Evolutionary conservation across 2,113 vertebrate genomes (phyloP).

Genomic region (Protobothrops mucrosquamatus): DNA sequence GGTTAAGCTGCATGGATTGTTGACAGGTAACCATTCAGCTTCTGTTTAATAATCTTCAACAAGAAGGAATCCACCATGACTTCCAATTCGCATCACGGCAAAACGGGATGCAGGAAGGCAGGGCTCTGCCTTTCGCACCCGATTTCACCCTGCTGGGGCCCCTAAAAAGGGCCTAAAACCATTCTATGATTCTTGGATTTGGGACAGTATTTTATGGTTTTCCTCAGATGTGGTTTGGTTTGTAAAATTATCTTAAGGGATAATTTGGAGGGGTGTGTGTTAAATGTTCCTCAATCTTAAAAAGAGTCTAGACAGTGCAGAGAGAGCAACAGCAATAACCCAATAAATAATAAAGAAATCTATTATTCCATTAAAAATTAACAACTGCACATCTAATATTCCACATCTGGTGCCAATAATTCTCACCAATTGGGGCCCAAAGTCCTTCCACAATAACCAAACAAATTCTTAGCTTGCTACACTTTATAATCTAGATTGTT

Average conservation of each 20-base stretch:
- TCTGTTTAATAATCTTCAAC: too few relatives aligned
- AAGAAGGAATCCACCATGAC: too few relatives aligned
- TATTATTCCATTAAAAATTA: background rate
- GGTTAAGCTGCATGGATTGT: too few relatives aligned
- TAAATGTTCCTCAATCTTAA: background rate
- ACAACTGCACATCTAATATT: background rate
- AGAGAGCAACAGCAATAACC: background rate
- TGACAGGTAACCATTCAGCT: too few relatives aligned
- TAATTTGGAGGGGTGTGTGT: background rate
- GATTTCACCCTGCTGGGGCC: too few relatives aligned
- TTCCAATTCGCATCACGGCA: too few relatives aligned
- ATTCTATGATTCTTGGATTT: background rate
- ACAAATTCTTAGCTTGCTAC: background rate
- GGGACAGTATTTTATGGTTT: background rate
- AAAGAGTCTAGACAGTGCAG: background rate
- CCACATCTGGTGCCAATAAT: background rate
- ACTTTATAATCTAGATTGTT: background rate
- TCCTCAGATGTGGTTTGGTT: background rate
- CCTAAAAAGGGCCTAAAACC: too few relatives aligned
- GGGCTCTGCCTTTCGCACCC: too few relatives aligned
- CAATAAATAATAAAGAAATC: background rate
- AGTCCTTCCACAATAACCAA: background rate
- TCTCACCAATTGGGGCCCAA: background rate
- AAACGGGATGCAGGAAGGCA: too few relatives aligned
- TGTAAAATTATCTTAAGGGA: background rate